Conservation (phyloP, 2,888 invertebrate species). For the Drosophila melanosoma region DNA sequence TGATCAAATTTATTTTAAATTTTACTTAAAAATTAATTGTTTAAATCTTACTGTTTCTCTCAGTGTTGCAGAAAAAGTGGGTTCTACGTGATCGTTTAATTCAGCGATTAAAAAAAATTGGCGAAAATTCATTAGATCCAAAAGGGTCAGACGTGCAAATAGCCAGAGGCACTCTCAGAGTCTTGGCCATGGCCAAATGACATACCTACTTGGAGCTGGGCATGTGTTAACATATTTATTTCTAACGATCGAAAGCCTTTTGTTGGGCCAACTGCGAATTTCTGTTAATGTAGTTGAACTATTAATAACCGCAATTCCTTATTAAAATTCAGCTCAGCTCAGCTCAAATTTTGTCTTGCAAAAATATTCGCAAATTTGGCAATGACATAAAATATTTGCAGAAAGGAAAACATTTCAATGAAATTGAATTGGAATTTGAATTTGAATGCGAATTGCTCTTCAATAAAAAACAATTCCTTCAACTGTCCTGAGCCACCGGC, state of each 20-base stretch:
- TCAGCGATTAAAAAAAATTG: constrained; percentile 32
- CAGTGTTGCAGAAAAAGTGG: constrained; percentile 61
- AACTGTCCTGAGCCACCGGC: constrained; percentile 18
- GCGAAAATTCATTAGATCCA: constrained; percentile 61
- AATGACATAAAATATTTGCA: constrained; percentile 47
- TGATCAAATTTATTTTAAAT: neutral
- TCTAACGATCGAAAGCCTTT: constrained; percentile 51
- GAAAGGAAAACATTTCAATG: constrained; percentile 18
- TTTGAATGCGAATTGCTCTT: constrained; percentile 5
- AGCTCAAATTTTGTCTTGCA: constrained; percentile 14
- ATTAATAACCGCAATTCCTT: constrained; percentile 20
- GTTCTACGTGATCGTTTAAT: constrained; percentile 27
- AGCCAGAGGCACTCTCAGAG: constrained; percentile 27
- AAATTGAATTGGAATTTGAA: constrained; percentile 22
- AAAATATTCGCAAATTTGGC: constrained; percentile 41
- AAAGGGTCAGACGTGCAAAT: constrained; percentile 76
- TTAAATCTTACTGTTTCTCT: constrained; percentile 20
- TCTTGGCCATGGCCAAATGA: constrained; percentile 33
- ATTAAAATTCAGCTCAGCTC: constrained; percentile 55
- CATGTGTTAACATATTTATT: constrained; percentile 6
- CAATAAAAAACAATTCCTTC: constrained; percentile 24
- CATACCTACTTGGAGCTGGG: neutral
- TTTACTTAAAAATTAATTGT: neutral
- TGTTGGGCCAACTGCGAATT: constrained; percentile 43
- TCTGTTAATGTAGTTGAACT: constrained; percentile 56